These are phyloP conservation scores for Cassiopea xamachana DNA, from an alignment of 30 jellyfish, hydroid and myxozoan genomes.

Conservation along the genomic window DNA sequence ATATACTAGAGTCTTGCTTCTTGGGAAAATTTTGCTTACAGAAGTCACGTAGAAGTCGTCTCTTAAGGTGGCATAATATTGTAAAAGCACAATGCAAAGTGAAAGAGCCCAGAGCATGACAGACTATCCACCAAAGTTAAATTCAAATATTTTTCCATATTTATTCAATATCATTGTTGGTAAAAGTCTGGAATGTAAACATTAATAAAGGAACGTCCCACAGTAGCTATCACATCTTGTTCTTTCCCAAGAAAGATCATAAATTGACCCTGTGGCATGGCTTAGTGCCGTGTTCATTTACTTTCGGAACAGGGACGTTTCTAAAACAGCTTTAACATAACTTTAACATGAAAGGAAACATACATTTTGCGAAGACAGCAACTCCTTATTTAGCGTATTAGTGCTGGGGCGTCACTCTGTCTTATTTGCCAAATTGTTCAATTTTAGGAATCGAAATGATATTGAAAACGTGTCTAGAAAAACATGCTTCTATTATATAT, in stretches of 20 bases:
- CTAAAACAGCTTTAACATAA: not conserved
- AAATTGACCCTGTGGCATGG: not conserved
- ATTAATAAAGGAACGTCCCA: not conserved
- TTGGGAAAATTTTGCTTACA: too few species aligned
- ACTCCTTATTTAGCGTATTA: too few species aligned
- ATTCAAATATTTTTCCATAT: not conserved
- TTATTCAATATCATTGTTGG: not conserved
- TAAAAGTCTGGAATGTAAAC: not conserved
- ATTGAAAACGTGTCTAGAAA: too few species aligned
- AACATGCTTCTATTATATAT: too few species aligned
- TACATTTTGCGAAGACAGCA: too few species aligned
- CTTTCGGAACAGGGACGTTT: not conserved
- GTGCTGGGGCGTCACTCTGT: too few species aligned
- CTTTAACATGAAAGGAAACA: not conserved
- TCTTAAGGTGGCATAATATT: too few species aligned
- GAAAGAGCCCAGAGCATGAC: not conserved
- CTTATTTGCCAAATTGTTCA: too few species aligned
- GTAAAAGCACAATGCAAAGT: not conserved
- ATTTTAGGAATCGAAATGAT: too few species aligned
- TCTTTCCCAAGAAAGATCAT: not conserved
- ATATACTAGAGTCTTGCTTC: too few species aligned
- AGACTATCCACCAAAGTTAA: not conserved
- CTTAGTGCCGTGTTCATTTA: not conserved
- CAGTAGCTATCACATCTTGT: not conserved
- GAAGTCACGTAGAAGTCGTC: too few species aligned